Evolutionary conservation across 2,113 vertebrate species (phyloP).

Genomic region (Tetraodon nigroviridis): DNA sequence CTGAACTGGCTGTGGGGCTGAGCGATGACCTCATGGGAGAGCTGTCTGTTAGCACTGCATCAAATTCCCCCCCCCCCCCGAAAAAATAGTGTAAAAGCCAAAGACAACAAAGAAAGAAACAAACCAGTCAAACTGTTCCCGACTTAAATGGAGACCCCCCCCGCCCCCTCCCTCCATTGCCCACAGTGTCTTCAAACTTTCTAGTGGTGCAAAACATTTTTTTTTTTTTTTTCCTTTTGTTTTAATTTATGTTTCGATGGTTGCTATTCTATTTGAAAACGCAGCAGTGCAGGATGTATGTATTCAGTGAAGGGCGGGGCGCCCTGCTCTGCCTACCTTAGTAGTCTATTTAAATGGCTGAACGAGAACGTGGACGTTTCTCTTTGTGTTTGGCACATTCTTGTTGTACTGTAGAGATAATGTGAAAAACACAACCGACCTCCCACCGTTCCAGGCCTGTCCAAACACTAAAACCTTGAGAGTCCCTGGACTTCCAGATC

Average conservation of each 20-base stretch:
- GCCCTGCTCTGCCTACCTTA: slow-evolving; percentile 58
- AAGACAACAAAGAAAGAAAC: slow-evolving; percentile 25
- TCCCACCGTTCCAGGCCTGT: slow-evolving; percentile 24
- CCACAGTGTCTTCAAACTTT: slow-evolving; percentile 48
- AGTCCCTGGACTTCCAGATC: no score
- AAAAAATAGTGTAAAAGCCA: slow-evolving; percentile 35
- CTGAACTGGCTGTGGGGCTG: slow-evolving; percentile 29
- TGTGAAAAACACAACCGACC: slow-evolving; percentile 36
- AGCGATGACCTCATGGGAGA: slow-evolving; percentile 31
- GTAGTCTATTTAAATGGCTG: slow-evolving; percentile 68
- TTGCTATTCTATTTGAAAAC: slow-evolving; percentile 64
- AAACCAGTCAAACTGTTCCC: no score
- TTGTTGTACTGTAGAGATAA: slow-evolving; percentile 59
- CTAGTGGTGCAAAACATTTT: slow-evolving; percentile 50
- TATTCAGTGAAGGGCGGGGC: slow-evolving; percentile 52
- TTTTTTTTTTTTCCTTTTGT: slow-evolving; percentile 41
- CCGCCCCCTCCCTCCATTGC: no score
- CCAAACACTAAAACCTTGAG: slow-evolving; percentile 23
- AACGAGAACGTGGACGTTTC: slow-evolving; percentile 43
- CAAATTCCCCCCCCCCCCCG: not conserved
- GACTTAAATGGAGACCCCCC: not conserved
- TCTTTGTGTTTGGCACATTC: slow-evolving; percentile 60
- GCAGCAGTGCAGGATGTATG: slow-evolving; percentile 60
- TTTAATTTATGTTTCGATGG: slow-evolving; percentile 73
- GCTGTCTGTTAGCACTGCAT: slow-evolving; percentile 38